Evolutionary conservation across 2,888 invertebrate species (phyloP), one percentile per base, ranked within the genome.

Genomic region (Drosophila atripex): DNA sequence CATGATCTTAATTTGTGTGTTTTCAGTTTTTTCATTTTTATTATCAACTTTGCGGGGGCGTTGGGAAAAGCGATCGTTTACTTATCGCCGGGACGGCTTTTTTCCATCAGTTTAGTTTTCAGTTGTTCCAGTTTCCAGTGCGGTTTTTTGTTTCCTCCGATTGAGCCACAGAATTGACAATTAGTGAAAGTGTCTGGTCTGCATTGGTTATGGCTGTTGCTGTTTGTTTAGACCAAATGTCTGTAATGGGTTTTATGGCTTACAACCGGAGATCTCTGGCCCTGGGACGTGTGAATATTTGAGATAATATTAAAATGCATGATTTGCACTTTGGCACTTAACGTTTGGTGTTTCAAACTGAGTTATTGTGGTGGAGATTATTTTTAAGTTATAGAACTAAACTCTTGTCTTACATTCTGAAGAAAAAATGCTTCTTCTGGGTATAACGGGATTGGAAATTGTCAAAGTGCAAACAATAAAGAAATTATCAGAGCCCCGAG

Each of bases 121-220:
- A 8, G 32, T 55, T 73, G 75, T 73, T 66, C 76, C 68, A 59
- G 50, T 68, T 75, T 65, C 65, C 39, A 73, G 78, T 85, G 75
- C 53, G 73, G 77, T 76, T 79, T 80, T 76, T 76, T 79, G 56
- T 72, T 47, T 73, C 74, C 65, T 71, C 61, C 77, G 70, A 83
- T 86, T 72, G 78, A 77, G 77, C 73, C 69, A 80, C 80, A 88
- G 88, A 85, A 88, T 85, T 73, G 75, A 84, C 88, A 85, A 88
- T 88, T 86, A 86, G 85, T 88, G 85, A 85, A 85, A 85, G 85
- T 85, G 54, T 54, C 39, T 60, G 60, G 60, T 47, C 60, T 47
- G 60, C 12, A 23, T 35, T 8, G 58, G 60, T 39, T 45, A 43
- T 35, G 47, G 46, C 38, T 60, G n/a, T 43, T n/a, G 41, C 11